Conservation (phyloP, 2,797 vertebrate genomes). For the Peromyscus melanophrys region DNA sequence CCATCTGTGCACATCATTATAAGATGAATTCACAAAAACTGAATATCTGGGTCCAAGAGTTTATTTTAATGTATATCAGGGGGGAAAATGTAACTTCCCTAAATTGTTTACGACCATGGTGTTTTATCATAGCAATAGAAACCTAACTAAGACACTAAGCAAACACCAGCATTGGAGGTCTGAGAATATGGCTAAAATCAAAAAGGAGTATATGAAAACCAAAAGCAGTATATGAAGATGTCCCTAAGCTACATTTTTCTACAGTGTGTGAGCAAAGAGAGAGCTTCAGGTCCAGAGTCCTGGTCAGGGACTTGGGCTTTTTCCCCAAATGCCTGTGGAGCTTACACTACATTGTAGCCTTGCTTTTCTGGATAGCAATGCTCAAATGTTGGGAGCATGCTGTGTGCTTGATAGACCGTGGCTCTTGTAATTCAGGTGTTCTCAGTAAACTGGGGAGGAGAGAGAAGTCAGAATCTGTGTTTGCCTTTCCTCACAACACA, state of each 20-base stretch:
- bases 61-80: neutral
- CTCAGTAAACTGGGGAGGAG: neutral
- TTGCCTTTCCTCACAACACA: neutral
- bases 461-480: neutral
- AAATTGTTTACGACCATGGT: neutral
- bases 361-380: neutral
- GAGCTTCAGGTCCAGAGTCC: neutral
- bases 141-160: neutral
- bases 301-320: neutral
- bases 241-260: neutral
- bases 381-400: neutral
- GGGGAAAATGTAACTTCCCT: neutral
- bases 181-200: neutral
- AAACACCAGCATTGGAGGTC: neutral
- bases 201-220: neutral
- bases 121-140: neutral
- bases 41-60: neutral
- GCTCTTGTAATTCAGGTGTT: neutral
- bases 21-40: neutral
- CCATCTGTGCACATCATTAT: neutral
- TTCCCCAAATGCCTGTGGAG: neutral
- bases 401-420: neutral
- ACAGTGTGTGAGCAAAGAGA: neutral
- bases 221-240: neutral
- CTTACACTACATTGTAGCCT: neutral